A percentile compares a stretch with the other conserved stretches of the same genome.
Conservation (phyloP, 2,888 invertebrate species). For the Drosophila quinaria region DNA sequence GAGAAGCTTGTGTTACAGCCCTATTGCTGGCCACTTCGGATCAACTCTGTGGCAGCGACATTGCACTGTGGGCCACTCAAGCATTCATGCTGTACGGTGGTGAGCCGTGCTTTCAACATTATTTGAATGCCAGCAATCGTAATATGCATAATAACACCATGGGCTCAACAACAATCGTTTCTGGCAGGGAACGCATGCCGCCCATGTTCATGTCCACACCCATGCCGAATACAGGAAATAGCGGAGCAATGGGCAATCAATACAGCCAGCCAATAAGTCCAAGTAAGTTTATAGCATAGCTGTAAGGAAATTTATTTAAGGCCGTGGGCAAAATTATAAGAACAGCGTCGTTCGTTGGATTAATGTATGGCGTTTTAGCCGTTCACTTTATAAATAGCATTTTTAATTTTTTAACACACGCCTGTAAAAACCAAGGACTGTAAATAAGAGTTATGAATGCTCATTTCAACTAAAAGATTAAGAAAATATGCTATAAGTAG, state of each 20-base stretch:
- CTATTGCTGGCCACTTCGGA: conserved; percentile 93
- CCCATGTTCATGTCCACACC: conserved; percentile 85
- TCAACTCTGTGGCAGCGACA: conserved; percentile 87
- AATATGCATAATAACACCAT: conserved; percentile 47
- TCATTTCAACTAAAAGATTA: too few relatives aligned
- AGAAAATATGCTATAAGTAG: too few relatives aligned
- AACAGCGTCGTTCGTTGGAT: too few relatives aligned
- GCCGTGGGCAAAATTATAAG: too few relatives aligned
- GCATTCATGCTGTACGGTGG: conserved; percentile 97
- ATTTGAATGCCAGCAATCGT: conserved; percentile 53
- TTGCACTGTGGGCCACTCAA: conserved; percentile 95
- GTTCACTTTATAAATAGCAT: too few relatives aligned
- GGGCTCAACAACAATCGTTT: conserved; percentile 23
- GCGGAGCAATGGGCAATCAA: conserved; percentile 70
- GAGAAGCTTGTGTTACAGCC: conserved; percentile 96
- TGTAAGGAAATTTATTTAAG: background rate
- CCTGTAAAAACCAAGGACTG: too few relatives aligned
- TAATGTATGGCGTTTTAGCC: too few relatives aligned
- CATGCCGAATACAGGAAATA: conserved; percentile 63
- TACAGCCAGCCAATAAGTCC: conserved; percentile 85
- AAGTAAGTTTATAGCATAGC: conserved; percentile 79
- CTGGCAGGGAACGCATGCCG: conserved; percentile 62
- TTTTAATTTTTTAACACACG: too few relatives aligned
- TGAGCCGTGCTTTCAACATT: conserved; percentile 87
- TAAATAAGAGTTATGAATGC: too few relatives aligned